Evolutionary conservation across 2,888 invertebrate species (phyloP), one percentile per base, ranked within the genome.

Genomic region (Trichogramma dendrolimi): DNA sequence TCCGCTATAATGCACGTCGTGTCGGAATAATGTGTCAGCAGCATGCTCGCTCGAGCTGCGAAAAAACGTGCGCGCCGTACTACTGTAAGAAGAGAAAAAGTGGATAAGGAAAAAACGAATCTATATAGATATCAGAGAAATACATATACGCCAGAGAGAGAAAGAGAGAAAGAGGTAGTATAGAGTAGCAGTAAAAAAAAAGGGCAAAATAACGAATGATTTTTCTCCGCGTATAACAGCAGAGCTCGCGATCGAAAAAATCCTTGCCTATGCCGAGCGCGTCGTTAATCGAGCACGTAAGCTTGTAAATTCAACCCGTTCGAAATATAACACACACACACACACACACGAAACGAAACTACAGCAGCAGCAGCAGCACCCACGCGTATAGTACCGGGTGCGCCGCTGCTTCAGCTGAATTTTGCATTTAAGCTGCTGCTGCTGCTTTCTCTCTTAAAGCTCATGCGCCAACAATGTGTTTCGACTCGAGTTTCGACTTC

Each of bases 241-340:
- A 44, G 60, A 49, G 49, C 5, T n/a, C n/a, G 44, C 41, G 38
- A 60, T 54, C 53, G 56, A 57, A 46, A 48, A 46, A 63, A 58
- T 55, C 55, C 51, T 64, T 64, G 59, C 50, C 60, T 55, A 59
- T 60, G 57, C 54, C 54, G 55, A 53, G 59, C 59, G 59, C 55
- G 57, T 60, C 55, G 27, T 27, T 60, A 55, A 60, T 62, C 62
- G 60, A 65, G 64, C 64, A 65, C 60, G 60, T 65, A 65, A 62
- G 51, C 11, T 44, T 51, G 60, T 62, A 60, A 62, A 62, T 60
- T 62, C 55, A 60, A 62, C 58, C 57, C 60, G 27, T 27, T 27
- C 27, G 27, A 27, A 27, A 27, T 27, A 27, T 27, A 27, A 27
- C 27, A 14, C 2, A 27, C 27, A 27, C 27, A 27, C 27, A 27